phyloP scores from a whole-genome alignment of 2,113 vertebrate species.

The Dipodomys stephensi region DNA sequence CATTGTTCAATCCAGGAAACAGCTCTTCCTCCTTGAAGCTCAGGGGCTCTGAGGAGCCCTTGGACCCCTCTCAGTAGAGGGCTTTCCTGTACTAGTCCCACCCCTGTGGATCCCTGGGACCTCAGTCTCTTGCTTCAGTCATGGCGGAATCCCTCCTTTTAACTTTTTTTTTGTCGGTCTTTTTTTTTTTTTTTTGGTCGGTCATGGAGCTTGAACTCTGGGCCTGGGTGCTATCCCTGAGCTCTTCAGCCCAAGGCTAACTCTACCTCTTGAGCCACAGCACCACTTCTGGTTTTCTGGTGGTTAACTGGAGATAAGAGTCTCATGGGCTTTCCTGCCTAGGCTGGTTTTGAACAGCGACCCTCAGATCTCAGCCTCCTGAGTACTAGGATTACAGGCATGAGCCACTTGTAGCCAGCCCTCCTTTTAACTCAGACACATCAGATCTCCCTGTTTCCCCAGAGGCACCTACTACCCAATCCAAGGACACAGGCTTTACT shows the following conservation, averaged over 20 bases:
- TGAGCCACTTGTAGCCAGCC: no score
- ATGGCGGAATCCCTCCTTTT: background rate
- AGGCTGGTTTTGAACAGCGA: no score
- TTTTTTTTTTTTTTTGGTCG: no score
- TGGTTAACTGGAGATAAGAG: no score
- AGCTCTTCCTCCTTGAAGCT: slow-evolving; percentile 76
- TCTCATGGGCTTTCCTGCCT: no score
- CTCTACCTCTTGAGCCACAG: no score
- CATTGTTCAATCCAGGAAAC: slow-evolving; percentile 81
- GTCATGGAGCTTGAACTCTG: no score
- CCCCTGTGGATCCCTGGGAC: background rate
- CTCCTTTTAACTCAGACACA: background rate
- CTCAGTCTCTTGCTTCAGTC: background rate
- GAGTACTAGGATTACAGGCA: no score
- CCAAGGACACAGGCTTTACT: background rate
- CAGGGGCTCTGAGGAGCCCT: slow-evolving; percentile 60
- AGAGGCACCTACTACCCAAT: background rate
- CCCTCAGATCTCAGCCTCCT: no score
- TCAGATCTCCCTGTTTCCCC: background rate
- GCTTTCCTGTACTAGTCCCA: slow-evolving; percentile 54
- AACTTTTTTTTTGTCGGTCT: no score
- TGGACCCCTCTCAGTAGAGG: slow-evolving; percentile 25
- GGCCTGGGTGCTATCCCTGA: no score
- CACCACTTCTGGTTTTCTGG: no score
- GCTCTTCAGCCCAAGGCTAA: background rate